Evolutionary conservation across 2,797 vertebrate genomes (phyloP), one percentile per base, ranked within the genome.

Genomic region (Atherinosoma microstoma): DNA sequence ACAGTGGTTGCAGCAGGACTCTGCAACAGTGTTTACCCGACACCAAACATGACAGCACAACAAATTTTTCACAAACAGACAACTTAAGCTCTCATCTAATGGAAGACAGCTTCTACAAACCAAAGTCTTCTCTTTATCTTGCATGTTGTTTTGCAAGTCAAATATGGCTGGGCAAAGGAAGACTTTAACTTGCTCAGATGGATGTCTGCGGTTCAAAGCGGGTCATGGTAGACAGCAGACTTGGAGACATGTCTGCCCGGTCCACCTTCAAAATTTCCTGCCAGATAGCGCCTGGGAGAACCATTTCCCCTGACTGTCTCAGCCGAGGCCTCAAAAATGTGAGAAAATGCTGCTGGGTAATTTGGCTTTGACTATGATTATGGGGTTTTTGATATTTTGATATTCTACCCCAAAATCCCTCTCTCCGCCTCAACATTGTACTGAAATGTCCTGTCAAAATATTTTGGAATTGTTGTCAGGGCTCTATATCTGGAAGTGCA

Each of bases 341-440:
- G 86, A 91, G 88, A 89, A 91, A 92, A 91, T 67, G 85, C 91
- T 89, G 83, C 86, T 77, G 89, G 89, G 87, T 90, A 89, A 92
- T 92, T 92, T 91, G 76, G 89, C 83, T 87, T 69, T 65, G 62
- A 78, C 87, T 81, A 75, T 92, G 84, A 92, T 94, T 93, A 89
- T 87, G 87, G 85, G 76, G 59, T 92, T 92, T 90, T 91, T 84
- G 76, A 92, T 91, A 91, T 93, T 93, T 91, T 91, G 83, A 92
- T 93, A 92, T 92, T 91, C 86, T 75, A 83, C 73, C 40, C 78
- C 87, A 70, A 88, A 87, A 83, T 87, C 90, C 83, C 53, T 80
- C 49, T 73, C 58, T 84, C 66, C 84, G 78, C 56, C 67, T 88
- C 68, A 61, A 80, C 80, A 83, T 80, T 83, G 83, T 65, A 79